These are phyloP conservation scores for Atrichornis clamosus DNA, from an alignment of 2,113 vertebrate species.

Conservation along the genomic window DNA sequence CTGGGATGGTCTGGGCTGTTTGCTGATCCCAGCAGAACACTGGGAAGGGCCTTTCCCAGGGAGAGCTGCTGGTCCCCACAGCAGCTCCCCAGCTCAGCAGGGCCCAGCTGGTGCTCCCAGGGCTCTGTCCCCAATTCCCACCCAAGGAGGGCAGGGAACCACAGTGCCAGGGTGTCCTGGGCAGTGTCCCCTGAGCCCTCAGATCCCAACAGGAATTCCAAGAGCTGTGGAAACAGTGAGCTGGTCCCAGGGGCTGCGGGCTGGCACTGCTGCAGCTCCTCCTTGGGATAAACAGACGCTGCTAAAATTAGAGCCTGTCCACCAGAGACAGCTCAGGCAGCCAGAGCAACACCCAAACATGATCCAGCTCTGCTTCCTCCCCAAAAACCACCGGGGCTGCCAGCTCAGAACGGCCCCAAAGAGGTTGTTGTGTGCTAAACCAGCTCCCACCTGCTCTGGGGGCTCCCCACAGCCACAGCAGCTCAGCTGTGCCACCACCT, in stretches of 20 bases:
- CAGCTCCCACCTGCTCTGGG: neutral
- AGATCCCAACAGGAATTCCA: neutral
- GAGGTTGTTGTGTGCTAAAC: neutral
- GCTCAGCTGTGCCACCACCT: neutral
- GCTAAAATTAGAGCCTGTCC: constrained; percentile 41
- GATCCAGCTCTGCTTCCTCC: constrained; percentile 4
- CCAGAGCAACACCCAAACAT: neutral
- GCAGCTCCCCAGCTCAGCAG: neutral
- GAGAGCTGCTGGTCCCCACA: neutral
- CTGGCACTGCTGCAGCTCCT: neutral
- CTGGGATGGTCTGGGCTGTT: neutral
- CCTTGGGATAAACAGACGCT: neutral
- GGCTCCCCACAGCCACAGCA: neutral
- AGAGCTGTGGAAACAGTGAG: neutral
- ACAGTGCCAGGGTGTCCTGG: neutral
- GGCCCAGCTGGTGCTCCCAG: neutral
- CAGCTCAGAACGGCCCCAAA: constrained; percentile 8
- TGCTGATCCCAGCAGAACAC: neutral
- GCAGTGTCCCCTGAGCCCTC: neutral
- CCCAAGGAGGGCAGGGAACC: neutral
- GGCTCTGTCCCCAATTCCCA: neutral
- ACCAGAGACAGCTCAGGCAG: neutral
- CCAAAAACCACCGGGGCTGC: neutral
- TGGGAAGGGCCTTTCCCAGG: neutral
- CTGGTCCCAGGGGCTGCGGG: neutral